phyloP scores from a whole-genome alignment of 2,113 vertebrate species.

The Dasyprocta punctata region DNA sequence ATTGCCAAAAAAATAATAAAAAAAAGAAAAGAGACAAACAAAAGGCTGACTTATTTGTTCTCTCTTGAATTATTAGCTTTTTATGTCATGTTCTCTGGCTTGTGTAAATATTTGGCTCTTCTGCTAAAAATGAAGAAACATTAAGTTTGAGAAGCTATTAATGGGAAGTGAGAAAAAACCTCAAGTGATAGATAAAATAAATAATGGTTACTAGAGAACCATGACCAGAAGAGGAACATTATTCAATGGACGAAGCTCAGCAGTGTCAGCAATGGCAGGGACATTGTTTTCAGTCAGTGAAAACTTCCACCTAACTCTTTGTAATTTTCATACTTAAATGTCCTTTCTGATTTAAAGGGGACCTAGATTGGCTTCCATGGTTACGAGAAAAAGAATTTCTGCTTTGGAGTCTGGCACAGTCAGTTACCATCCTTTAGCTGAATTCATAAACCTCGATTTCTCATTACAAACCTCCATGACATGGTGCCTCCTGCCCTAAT shows the following conservation, averaged over 20 bases:
- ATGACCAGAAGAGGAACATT: background rate
- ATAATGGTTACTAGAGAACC: background rate
- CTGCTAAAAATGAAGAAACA: conserved; percentile 61
- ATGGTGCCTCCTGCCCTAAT: no score
- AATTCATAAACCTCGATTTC: background rate
- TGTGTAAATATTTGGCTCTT: conserved; percentile 77
- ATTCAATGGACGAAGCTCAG: background rate
- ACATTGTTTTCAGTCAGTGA: background rate
- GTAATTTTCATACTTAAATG: background rate
- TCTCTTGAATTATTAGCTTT: conserved; percentile 68
- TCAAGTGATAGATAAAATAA: conserved; percentile 69
- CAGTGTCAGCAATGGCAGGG: background rate
- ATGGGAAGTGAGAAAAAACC: conserved; percentile 58
- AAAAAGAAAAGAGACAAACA: background rate
- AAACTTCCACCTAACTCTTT: background rate
- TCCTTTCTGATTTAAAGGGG: background rate
- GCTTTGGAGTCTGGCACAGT: background rate
- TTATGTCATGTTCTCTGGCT: conserved; percentile 60
- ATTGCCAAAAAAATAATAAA: background rate
- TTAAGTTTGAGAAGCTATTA: conserved; percentile 62
- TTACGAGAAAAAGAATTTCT: background rate
- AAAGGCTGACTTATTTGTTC: conserved; percentile 2
- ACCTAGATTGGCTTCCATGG: background rate
- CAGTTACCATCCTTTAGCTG: background rate
- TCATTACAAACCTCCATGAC: background rate